Percentiles rank a stretch among this genome's conserved stretches.
These are phyloP conservation scores for Scopus umbretta DNA, from an alignment of 2,113 vertebrate species.

Conservation along the genomic window DNA sequence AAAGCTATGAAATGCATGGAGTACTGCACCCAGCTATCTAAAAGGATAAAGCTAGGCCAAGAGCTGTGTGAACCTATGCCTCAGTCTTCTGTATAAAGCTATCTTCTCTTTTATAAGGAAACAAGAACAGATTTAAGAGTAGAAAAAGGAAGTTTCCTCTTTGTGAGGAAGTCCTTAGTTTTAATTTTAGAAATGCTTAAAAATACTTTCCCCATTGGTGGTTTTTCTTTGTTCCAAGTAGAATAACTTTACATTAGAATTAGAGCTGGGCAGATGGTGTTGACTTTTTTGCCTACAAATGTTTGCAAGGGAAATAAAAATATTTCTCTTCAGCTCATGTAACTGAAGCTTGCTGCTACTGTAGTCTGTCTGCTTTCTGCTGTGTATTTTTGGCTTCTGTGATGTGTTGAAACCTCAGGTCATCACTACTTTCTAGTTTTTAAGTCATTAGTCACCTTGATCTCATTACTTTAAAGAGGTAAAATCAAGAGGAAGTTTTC, in stretches of 20 bases:
- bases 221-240: background rate
- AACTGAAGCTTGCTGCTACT: background rate
- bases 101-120: background rate
- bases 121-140: background rate
- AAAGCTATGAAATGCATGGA: background rate
- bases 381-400: background rate
- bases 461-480: background rate
- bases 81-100: background rate
- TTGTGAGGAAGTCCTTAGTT: background rate
- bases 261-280: slow-evolving; percentile 35
- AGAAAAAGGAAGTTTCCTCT: background rate
- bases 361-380: background rate
- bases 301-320: slow-evolving; percentile 41
- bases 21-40: background rate
- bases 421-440: background rate
- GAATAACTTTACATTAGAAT: slow-evolving; percentile 38
- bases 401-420: background rate
- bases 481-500: background rate
- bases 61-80: background rate
- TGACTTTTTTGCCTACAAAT: background rate
- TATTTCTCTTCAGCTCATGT: background rate
- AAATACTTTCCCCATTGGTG: background rate
- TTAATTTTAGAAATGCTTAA: background rate
- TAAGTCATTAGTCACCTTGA: background rate
- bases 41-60: background rate